Conservation (phyloP, 2,113 vertebrate genomes). For the Sceloporus undulatus region DNA sequence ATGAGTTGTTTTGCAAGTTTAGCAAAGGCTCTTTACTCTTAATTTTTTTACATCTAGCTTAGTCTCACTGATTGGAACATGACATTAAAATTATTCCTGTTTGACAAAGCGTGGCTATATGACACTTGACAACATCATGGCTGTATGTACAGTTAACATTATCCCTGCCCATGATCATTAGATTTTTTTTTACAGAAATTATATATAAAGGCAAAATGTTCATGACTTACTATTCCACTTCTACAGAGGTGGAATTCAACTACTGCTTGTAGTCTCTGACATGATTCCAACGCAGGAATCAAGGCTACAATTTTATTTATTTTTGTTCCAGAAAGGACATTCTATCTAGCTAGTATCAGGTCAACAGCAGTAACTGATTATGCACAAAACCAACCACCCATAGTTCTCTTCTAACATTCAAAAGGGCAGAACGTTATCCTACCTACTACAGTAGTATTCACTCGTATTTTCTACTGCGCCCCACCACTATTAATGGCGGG, state of each 20-base stretch:
- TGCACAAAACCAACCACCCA: background rate
- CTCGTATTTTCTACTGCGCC: background rate
- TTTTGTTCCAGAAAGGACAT: too few relatives aligned
- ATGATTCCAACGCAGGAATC: background rate
- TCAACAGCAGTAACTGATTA: too few relatives aligned
- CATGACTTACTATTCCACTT: background rate
- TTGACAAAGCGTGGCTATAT: background rate
- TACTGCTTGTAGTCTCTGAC: background rate
- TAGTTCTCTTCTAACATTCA: background rate
- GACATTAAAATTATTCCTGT: background rate
- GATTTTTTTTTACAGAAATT: background rate
- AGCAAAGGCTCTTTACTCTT: background rate
- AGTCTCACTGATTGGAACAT: background rate
- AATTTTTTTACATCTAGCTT: background rate
- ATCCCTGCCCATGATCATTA: too few relatives aligned
- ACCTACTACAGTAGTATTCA: background rate
- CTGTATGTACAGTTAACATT: too few relatives aligned
- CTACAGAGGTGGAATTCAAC: background rate
- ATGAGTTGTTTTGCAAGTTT: background rate
- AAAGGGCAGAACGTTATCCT: too few relatives aligned
- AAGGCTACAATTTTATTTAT: too few relatives aligned
- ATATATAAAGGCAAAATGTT: background rate
- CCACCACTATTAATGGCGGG: background rate
- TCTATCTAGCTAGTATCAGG: too few relatives aligned
- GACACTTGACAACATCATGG: background rate